Conservation (phyloP, 2,113 vertebrate genomes). For the Peromyscus californicus region DNA sequence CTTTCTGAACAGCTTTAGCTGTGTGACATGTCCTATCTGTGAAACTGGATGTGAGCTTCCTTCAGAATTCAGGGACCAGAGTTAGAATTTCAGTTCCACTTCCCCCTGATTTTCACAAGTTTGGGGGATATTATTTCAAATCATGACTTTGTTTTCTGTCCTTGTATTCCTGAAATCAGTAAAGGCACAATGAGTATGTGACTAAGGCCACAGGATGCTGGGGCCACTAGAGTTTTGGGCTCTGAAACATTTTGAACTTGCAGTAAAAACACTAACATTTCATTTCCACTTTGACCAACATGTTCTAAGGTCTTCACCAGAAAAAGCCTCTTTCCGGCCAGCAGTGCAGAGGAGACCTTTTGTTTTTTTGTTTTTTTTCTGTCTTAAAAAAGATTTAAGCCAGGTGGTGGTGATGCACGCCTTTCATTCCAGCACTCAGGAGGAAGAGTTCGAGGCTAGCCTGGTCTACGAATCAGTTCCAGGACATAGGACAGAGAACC, state of each 20-base stretch:
- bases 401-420: not conserved
- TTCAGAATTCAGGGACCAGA: not conserved
- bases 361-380: not conserved
- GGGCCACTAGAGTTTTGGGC: not conserved
- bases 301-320: not conserved
- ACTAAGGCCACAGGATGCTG: not conserved
- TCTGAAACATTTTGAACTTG: not conserved
- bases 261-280: not conserved
- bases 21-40: not conserved
- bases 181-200: not conserved
- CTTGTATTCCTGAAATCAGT: not conserved
- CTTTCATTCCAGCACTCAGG: not conserved
- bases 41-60: not conserved
- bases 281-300: not conserved
- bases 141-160: not conserved
- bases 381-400: not conserved
- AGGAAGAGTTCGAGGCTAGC: not conserved
- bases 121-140: slow-evolving; percentile 15
- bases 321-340: not conserved
- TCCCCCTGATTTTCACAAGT: not conserved
- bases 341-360: not conserved
- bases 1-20: not conserved
- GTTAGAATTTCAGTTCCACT: not conserved
- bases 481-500: not conserved
- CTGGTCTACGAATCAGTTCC: not conserved